Conservation (phyloP, 2,888 invertebrate species). For the Mylabris sibirica region DNA sequence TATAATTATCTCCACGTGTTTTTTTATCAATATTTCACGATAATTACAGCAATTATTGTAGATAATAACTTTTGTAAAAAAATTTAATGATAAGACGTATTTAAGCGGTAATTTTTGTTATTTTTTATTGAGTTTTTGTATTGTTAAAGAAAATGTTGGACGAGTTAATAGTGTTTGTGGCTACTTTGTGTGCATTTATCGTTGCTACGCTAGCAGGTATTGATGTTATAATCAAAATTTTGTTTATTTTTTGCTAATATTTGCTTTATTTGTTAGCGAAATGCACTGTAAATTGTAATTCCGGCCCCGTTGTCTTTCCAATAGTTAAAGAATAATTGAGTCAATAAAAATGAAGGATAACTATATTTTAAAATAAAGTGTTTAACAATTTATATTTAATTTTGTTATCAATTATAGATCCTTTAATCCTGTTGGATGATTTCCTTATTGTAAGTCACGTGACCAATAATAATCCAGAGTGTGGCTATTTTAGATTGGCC, state of each 20-base stretch:
- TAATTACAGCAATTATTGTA: too few species aligned
- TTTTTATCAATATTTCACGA: too few species aligned
- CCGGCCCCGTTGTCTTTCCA: neutral
- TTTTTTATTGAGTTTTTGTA: neutral
- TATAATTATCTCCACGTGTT: too few species aligned
- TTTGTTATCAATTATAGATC: neutral
- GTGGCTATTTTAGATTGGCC: constrained; percentile 44
- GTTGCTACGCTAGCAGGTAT: neutral
- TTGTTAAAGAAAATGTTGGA: neutral
- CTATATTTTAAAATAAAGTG: neutral
- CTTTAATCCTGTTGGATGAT: neutral
- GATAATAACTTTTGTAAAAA: too few species aligned
- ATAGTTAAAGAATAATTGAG: neutral
- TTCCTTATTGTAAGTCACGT: constrained; percentile 25
- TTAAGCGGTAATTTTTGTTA: neutral
- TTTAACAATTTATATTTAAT: neutral
- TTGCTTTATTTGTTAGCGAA: neutral
- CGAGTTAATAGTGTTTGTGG: neutral
- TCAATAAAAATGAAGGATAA: too few species aligned
- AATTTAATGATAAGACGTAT: neutral
- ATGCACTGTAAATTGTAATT: neutral
- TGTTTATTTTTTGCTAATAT: neutral
- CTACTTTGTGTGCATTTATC: neutral
- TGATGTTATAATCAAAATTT: neutral
- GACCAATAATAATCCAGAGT: constrained; percentile 26